Percentiles rank a stretch among this genome's conserved stretches.
Evolutionary conservation across 2,113 vertebrate species (phyloP).

Genomic region (Silurus asotus): DNA sequence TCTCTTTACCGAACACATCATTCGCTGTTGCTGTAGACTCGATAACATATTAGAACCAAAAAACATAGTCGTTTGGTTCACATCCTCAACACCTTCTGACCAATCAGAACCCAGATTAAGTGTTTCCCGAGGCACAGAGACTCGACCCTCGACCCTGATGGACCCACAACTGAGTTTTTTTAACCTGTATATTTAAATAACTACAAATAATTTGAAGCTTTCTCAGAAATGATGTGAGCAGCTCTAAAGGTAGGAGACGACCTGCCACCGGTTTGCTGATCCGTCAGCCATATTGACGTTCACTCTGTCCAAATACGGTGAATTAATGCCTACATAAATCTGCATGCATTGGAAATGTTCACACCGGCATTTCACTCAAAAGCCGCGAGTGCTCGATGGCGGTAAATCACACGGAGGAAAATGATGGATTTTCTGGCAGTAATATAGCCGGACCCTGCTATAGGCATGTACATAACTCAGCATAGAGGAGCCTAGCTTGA

Average conservation of each 20-base stretch:
- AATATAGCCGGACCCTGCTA: slow-evolving; percentile 62
- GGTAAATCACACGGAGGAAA: slow-evolving; percentile 75
- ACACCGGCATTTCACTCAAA: slow-evolving; percentile 42
- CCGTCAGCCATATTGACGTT: slow-evolving; percentile 46
- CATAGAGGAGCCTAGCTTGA: slow-evolving; percentile 37
- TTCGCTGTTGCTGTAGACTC: not conserved
- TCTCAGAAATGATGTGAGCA: not conserved
- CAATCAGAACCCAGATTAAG: not conserved
- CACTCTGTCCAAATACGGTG: slow-evolving; percentile 58
- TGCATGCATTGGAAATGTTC: slow-evolving; percentile 65
- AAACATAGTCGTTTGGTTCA: not conserved
- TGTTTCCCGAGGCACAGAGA: not conserved
- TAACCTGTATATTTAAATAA: not conserved
- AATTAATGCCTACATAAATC: slow-evolving; percentile 72
- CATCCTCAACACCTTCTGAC: not conserved
- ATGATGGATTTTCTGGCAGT: slow-evolving; percentile 73
- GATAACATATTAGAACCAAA: not conserved
- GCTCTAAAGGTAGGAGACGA: not conserved
- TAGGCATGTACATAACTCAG: slow-evolving; percentile 70
- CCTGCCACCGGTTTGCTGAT: not conserved
- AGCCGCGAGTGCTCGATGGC: slow-evolving; percentile 32
- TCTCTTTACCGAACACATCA: not conserved
- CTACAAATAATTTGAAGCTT: not conserved
- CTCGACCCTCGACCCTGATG: not conserved
- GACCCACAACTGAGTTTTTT: not conserved